Evolutionary conservation across 2,113 vertebrate species (phyloP).

Genomic region (Barnardius zonarius): DNA sequence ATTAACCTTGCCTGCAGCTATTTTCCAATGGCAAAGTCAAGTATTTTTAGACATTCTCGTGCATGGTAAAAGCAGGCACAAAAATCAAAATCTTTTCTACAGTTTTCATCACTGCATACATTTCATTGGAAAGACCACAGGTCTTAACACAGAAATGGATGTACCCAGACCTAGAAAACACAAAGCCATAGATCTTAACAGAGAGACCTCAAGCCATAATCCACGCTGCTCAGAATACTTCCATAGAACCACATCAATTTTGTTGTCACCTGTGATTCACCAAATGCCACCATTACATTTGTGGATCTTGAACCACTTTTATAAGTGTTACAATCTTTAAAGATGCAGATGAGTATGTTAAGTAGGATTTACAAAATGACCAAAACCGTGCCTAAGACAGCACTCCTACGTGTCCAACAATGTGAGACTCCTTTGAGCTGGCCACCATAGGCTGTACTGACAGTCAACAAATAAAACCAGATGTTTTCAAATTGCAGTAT

Average conservation of each 20-base stretch:
- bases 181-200: background rate
- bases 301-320: background rate
- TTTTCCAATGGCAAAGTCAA: background rate
- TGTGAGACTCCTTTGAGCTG: background rate
- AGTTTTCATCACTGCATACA: background rate
- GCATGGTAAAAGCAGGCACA: background rate
- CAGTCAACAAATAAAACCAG: background rate
- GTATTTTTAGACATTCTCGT: background rate
- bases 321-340: background rate
- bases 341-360: background rate
- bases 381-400: accelerated
- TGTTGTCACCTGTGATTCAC: background rate
- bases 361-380: background rate
- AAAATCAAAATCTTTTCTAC: background rate
- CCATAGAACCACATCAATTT: background rate
- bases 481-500: background rate
- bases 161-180: background rate
- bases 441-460: background rate
- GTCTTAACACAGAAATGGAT: background rate
- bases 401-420: too few relatives aligned
- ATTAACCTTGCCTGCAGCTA: background rate
- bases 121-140: background rate
- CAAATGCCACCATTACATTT: background rate
- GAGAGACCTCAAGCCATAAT: background rate
- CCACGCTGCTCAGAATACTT: background rate